Conservation (phyloP, 35 echinoderm and acorn worm species). For the Ophioderma brevispina region DNA sequence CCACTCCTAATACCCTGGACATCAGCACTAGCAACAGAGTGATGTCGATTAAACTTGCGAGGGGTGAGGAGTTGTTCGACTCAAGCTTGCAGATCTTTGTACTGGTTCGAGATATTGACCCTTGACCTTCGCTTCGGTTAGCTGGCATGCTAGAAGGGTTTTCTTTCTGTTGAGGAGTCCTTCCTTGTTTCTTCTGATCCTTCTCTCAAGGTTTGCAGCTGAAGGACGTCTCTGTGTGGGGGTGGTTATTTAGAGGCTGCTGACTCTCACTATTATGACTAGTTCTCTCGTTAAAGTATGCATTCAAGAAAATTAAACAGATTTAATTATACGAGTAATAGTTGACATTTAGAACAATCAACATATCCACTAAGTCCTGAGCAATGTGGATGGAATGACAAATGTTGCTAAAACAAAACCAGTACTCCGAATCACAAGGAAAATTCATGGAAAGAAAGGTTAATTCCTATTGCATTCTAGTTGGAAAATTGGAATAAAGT, state of each 20-base stretch:
- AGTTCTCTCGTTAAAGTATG: no score
- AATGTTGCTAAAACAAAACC: no score
- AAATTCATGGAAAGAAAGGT: no score
- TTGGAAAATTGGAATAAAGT: no score
- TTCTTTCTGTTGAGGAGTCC: no score
- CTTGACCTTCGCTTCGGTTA: neutral
- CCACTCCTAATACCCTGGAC: neutral
- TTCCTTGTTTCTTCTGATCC: neutral
- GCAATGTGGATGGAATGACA: no score
- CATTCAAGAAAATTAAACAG: no score
- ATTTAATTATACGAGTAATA: no score
- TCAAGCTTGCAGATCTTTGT: constrained; percentile 13
- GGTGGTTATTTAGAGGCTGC: neutral
- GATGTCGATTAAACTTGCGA: constrained; percentile 3
- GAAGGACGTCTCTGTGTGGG: neutral
- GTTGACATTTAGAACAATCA: no score
- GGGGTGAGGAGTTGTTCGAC: neutral
- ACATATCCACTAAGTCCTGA: no score
- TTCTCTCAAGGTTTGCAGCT: neutral
- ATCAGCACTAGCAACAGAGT: neutral
- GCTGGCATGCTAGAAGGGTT: neutral
- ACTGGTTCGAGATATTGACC: neutral
- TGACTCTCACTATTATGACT: neutral
- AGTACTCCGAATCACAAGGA: no score
- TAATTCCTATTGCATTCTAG: no score